Evolutionary conservation across 2,888 invertebrate species (phyloP), one percentile per base, ranked within the genome.

Genomic region (Lamproptera curius): DNA sequence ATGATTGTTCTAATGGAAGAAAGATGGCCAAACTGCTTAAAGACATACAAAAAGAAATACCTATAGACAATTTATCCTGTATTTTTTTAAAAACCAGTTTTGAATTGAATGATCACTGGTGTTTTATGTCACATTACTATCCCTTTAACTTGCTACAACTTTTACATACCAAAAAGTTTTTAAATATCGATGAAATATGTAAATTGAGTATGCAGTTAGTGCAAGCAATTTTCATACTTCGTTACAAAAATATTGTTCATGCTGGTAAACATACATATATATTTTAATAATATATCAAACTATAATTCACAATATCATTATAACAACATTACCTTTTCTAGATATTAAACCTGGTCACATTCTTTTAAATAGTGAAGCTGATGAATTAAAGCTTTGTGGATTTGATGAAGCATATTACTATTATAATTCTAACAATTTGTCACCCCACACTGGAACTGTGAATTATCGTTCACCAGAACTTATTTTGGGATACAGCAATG

Each of bases 261-360:
- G 59, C 74, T 55, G 76, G 83, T 80, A 69, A 46, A 45, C 31
- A 13, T 31, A 31, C n/a, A 31, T 8, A 28, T 10, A 28, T 10
- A 10, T 28, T 28, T n/a, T n/a, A n/a, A n/a, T n/a, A n/a, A n/a
- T n/a, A n/a, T n/a, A n/a, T n/a, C n/a, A n/a, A n/a, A n/a, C n/a
- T n/a, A n/a, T n/a, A n/a, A n/a, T n/a, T n/a, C n/a, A n/a, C n/a
- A n/a, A n/a, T n/a, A n/a, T n/a, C n/a, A n/a, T n/a, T n/a, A n/a
- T n/a, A n/a, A n/a, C n/a, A n/a, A n/a, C n/a, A n/a, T n/a, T n/a
- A n/a, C n/a, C n/a, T 45, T 45, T 73, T 73, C 28, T 70, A 83
- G 83, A 78, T 55, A 78, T 83, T 56, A 73, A 68, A 55, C 80
- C 81, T 1, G 26, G 34, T 1, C 83, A 84, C 52, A 71, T 84